Conservation (phyloP, 2,797 vertebrate genomes). For the Sebastes itinus region DNA sequence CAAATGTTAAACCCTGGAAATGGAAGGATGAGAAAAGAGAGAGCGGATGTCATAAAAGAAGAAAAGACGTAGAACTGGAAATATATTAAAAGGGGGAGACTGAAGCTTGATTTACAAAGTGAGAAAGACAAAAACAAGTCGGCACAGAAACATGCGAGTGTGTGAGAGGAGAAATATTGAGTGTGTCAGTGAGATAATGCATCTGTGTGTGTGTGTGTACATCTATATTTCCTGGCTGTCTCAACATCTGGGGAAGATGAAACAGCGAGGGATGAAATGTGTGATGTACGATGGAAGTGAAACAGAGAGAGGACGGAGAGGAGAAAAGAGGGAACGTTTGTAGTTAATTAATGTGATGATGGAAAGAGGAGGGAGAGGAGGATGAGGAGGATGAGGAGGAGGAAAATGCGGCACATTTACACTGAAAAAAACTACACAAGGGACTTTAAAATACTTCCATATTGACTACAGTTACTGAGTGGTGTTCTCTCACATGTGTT, state of each 20-base stretch:
- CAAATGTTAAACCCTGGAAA: neutral
- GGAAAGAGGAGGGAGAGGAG: neutral
- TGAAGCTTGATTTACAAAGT: conserved; percentile 33
- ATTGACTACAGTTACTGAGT: neutral
- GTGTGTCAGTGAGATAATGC: neutral
- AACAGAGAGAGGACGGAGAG: neutral
- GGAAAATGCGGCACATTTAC: neutral
- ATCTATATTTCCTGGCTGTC: neutral
- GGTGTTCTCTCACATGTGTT: neutral
- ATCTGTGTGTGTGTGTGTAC: neutral
- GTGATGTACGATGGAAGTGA: neutral
- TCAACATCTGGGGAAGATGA: conserved; percentile 26
- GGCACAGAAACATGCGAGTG: neutral
- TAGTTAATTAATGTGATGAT: neutral
- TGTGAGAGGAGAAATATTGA: conserved; percentile 3
- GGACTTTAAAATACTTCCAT: neutral
- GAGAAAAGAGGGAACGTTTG: neutral
- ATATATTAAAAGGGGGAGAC: neutral
- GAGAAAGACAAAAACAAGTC: conserved; percentile 13
- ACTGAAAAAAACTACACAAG: neutral
- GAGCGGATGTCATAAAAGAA: neutral
- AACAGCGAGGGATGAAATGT: conserved; percentile 12
- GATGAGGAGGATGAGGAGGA: no score
- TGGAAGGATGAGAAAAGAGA: conserved; percentile 11
- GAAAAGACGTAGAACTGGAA: neutral